Evolutionary conservation across 1,140 invertebrate genomes (phyloP).

Genomic region (Lethocerus indicus): DNA sequence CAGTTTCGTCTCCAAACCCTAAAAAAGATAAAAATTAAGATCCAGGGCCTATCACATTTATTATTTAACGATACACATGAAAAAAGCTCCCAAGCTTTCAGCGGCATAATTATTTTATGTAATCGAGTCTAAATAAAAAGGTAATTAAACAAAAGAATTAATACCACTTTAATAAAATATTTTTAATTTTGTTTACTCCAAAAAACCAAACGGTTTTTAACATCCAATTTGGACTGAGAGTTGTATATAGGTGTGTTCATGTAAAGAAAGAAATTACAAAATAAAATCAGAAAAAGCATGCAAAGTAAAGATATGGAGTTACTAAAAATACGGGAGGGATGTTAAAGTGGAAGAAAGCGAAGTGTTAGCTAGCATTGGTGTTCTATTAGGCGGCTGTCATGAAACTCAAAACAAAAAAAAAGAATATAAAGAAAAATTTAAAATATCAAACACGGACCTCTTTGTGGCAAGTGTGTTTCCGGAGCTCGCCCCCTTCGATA

Average conservation of each 20-base stretch:
- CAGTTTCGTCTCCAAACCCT: constrained; percentile 14
- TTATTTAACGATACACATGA: background rate
- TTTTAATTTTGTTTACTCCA: background rate
- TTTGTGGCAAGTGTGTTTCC: too few relatives aligned
- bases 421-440: too few relatives aligned
- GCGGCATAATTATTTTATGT: background rate
- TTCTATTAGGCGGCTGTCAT: too few relatives aligned
- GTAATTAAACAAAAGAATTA: background rate
- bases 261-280: background rate
- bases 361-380: too few relatives aligned
- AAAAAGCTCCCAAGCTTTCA: background rate
- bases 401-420: too few relatives aligned
- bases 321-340: background rate
- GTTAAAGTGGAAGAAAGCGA: too few relatives aligned
- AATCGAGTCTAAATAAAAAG: background rate
- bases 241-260: too few relatives aligned
- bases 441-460: too few relatives aligned
- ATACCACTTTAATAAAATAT: background rate
- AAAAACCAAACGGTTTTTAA: background rate
- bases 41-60: background rate
- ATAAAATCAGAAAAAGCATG: background rate
- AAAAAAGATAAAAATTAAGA: constrained; percentile 3
- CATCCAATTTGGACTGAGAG: too few relatives aligned
- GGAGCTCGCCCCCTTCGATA: too few relatives aligned
- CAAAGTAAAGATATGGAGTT: background rate